Conservation (phyloP, 2,113 vertebrate species). For the Meles meles region DNA sequence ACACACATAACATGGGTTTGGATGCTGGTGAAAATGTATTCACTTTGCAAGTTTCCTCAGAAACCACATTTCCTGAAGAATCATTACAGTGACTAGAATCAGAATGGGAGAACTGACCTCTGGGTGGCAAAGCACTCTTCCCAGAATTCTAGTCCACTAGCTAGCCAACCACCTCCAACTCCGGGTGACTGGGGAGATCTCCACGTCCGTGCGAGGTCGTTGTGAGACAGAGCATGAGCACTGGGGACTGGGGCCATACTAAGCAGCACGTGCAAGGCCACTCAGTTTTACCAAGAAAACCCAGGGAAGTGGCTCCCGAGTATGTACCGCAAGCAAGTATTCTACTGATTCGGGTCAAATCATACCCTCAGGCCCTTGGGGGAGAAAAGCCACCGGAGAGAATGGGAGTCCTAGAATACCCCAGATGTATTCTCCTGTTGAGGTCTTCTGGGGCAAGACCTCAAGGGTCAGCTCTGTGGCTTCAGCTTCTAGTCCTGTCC, state of each 20-base stretch:
- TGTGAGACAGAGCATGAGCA: not conserved
- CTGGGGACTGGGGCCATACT: accelerated
- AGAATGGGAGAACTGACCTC: not conserved
- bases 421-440: accelerated
- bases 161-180: not conserved
- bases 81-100: not conserved
- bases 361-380: not conserved
- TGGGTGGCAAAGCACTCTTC: not conserved
- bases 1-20: not conserved
- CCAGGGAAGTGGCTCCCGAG: not conserved
- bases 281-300: not conserved
- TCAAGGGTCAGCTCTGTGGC: not conserved
- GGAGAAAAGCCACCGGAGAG: not conserved
- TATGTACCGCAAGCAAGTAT: not conserved
- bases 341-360: not conserved
- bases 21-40: not conserved
- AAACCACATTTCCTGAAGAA: not conserved
- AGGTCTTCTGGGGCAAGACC: not conserved
- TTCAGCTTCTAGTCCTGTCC: not conserved
- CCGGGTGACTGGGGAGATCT: not conserved
- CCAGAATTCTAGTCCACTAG: not conserved
- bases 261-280: accelerated
- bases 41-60: not conserved
- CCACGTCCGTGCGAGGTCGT: accelerated
- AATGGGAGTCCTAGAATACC: not conserved